Evolutionary conservation across 2,797 vertebrate species (phyloP).

Genomic region (Varecia variegata): DNA sequence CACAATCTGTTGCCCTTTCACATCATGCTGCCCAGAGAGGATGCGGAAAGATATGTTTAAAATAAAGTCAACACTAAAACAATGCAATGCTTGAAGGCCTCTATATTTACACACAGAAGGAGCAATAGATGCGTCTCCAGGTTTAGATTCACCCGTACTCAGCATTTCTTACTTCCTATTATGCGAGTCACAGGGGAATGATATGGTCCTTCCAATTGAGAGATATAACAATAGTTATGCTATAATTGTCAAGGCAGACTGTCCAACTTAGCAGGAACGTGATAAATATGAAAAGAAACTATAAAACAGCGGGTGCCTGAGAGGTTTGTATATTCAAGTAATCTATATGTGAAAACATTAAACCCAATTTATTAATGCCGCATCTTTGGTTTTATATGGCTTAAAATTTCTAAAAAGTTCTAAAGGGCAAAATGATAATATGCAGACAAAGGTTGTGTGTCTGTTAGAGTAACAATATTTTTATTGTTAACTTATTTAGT

Average conservation of each 20-base stretch:
- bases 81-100: neutral
- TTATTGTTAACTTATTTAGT: neutral
- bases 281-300: neutral
- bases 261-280: neutral
- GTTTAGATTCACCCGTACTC: neutral
- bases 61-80: neutral
- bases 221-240: neutral
- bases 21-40: neutral
- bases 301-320: neutral
- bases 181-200: neutral
- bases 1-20: neutral
- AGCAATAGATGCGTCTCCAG: neutral
- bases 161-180: neutral
- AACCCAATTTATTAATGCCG: neutral
- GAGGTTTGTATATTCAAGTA: neutral
- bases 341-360: neutral
- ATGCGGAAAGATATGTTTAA: neutral
- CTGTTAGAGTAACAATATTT: neutral
- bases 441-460: neutral
- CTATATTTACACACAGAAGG: neutral
- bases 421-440: neutral
- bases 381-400: neutral
- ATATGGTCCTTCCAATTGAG: neutral
- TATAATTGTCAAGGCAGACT: neutral
- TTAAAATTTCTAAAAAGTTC: neutral